Base-by-base conservation (phyloP, 2,113 vertebrate genomes). In the Lepus europaeus region DNA sequence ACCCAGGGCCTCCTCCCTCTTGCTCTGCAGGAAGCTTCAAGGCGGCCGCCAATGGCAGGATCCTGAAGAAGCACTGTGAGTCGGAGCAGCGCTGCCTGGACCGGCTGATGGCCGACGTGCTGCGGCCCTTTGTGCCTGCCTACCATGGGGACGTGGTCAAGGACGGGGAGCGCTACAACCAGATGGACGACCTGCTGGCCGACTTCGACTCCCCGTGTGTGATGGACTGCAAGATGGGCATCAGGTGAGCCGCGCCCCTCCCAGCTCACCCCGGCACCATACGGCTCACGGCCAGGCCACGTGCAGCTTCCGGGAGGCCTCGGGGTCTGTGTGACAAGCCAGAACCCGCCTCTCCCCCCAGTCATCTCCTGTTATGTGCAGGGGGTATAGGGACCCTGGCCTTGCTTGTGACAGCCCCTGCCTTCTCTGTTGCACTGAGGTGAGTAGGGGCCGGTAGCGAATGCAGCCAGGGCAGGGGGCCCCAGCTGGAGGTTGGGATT, bases 201-300 rank as follows among this genome's bases (percentile, higher is more conserved):
- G 99, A 99, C 80, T 99, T 99, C 5, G 99, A 99, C 96, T 98
- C 97, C 27, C 99, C 99, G 0, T 99, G 99, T 1, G 99, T 99
- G 94, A 99, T 99, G 99, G 99, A 99, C 98, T 99, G 99, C 97
- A 99, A 99, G 97, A 99, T 99, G 99, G 99, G 99, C 2, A 94
- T 99, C 93, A 99, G 99, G 99, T 99, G 95, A 98, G 98, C 76
- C 3, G 0, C 29, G 5, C 25, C 25, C 8, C 49, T 29, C 0
- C 0, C 3, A 25, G 22, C 14, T 29, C 20, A 23, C 27, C 61
- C 31, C 6, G 2, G n/a, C 6, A 25, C 22, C 36, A 17, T 2
- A 2, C 23, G 1, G 7, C 64, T 11, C 49, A 23, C 5, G 0
- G 36, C 25, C 2, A 5, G 12, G 0, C 0, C 0, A 20, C 36